Percentiles rank a stretch among this genome's conserved stretches.
Evolutionary conservation across 37 sponge, comb jelly and placozoan genomes (phyloP).

Genomic region (Spongia lamella): DNA sequence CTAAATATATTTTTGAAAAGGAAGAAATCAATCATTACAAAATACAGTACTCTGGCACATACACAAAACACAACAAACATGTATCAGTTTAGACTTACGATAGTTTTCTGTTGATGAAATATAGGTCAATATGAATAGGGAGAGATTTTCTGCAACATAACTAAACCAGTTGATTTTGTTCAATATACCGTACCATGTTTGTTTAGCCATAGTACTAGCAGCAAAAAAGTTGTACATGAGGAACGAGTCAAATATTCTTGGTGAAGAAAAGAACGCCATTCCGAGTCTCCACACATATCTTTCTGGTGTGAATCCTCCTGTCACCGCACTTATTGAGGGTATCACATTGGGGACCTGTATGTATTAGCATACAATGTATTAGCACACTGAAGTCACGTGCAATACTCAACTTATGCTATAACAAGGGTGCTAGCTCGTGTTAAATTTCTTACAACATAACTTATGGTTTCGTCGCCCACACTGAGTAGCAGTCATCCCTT

Average conservation of each 20-base stretch:
- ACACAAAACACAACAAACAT: conserved; percentile 7
- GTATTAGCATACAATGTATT: too few species aligned
- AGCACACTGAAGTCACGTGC: too few species aligned
- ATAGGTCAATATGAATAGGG: conserved; percentile 40
- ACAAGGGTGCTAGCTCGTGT: too few species aligned
- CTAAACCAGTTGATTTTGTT: conserved; percentile 32
- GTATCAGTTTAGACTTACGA: conserved; percentile 28
- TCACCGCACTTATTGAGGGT: conserved; percentile 66
- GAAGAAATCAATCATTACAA: too few species aligned
- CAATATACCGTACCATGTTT: conserved; percentile 18
- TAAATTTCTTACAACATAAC: too few species aligned
- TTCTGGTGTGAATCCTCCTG: conserved; percentile 56
- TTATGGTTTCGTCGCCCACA: too few species aligned
- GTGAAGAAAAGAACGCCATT: conserved; percentile 49
- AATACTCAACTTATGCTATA: too few species aligned
- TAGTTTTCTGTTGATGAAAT: conserved; percentile 54
- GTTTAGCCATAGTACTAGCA: background rate
- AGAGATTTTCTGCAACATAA: conserved; percentile 31
- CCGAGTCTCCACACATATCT: conserved; percentile 57
- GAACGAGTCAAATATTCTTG: conserved; percentile 30
- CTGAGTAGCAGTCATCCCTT: too few species aligned
- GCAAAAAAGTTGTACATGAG: conserved; percentile 46
- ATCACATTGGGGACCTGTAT: conserved; percentile 69
- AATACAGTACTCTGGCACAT: too few species aligned
- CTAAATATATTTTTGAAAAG: too few species aligned